phyloP scores from a whole-genome alignment of 2,797 vertebrate species.

The Sciurus carolinensis region DNA sequence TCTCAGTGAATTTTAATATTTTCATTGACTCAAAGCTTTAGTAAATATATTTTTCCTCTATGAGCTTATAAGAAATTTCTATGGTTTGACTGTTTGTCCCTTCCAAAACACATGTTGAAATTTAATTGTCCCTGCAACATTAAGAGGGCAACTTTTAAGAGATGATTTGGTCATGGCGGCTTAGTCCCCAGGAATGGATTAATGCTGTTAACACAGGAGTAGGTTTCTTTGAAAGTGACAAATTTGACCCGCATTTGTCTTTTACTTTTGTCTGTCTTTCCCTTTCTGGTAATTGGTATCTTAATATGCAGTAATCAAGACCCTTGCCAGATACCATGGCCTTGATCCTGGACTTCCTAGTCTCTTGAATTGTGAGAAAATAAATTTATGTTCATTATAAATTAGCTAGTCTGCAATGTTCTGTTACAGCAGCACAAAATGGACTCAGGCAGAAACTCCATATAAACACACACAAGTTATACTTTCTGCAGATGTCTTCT shows the following conservation, averaged over 20 bases:
- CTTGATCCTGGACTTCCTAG: background rate
- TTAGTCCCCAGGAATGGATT: background rate
- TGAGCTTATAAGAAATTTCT: background rate
- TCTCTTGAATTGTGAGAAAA: background rate
- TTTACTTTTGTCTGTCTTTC: background rate
- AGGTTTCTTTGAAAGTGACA: background rate
- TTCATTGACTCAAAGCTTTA: background rate
- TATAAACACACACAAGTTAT: background rate
- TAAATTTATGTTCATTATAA: background rate
- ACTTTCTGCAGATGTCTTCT: background rate
- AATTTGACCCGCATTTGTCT: background rate
- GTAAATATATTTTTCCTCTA: background rate
- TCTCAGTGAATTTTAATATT: background rate
- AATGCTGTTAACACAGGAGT: background rate
- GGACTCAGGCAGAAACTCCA: background rate
- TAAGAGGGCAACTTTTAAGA: background rate
- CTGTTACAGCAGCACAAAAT: background rate
- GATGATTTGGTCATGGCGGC: no score
- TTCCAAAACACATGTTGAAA: background rate
- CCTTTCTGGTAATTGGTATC: background rate
- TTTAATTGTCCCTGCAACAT: background rate
- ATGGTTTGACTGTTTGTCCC: background rate
- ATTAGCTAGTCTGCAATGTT: background rate
- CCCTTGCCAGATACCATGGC: background rate
- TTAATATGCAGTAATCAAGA: background rate